Base-by-base conservation (phyloP, 2,113 vertebrate genomes). In the Aplodontia rufa region DNA sequence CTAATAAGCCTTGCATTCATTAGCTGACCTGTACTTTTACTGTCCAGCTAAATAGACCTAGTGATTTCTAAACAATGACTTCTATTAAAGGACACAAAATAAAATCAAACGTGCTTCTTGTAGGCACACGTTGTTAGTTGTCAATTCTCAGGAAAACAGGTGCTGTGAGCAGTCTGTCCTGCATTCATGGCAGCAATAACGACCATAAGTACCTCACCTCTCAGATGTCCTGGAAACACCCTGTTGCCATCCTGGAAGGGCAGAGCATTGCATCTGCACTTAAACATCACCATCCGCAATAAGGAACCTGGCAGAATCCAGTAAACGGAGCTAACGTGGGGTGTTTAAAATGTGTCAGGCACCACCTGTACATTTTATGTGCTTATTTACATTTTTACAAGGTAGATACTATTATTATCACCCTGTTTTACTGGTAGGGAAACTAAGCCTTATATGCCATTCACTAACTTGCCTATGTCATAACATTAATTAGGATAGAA, bases 221-320 rank as follows among this genome's bases (percentile, higher is more conserved):
- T 92, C 45, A 74, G 35, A 68, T 53, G 45, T 95, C 42, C 40
- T 97, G 62, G 91, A 95, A 92, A 94, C 35, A 82, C 80, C 68
- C 84, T 93, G 12, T 62, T 83, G 82, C 74, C 49, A 69, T 81
- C 92, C 81, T 79, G 42, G 22, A 90, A 94, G 35, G n/a, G 19
- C n/a, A 49, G n/a, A 89, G 62, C 62, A 55, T 40, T 95, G 37
- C 42, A 62, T 83, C 74, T 95, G 28, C 47, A 35, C 24, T 87
- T 22, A 32, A 11, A 45, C 37, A 22, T 89, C 22, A 87, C 28
- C 32, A 35, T 32, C 40, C 86, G 40, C 53, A 80, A 42, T 64
- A 40, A 91, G 55, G 60, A 62, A 83, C 37, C 62, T 53, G 81
- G 26, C 30, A 92, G 42, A 66, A 8, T 53, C 6, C 30, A 53